Evolutionary conservation across 2,797 vertebrate genomes (phyloP), one percentile per base, ranked within the genome.

Genomic region (Capromys pilorides): DNA sequence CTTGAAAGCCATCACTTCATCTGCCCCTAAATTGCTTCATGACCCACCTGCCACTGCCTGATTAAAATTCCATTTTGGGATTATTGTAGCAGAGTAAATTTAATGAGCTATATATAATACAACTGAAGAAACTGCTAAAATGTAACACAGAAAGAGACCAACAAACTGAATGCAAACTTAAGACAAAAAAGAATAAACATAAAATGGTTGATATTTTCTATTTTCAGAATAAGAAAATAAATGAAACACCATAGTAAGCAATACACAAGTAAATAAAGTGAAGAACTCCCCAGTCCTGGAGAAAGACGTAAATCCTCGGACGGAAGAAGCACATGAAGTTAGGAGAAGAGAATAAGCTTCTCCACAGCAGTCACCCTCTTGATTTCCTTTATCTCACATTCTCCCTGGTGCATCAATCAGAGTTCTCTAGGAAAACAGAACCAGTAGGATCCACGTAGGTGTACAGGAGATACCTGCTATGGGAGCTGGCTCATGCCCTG

Each of bases 81-180:
- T 89, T 84, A 92, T 4, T 78, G 5, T 49, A 77, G 89, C 61
- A 78, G 64, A 86, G 57, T 83, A 96, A 73, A 82, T 33, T 82
- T 79, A 88, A 95, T 93, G 64, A 91, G 61, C 81, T 92, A 2
- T 39, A 3, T 61, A 41, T 31, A 88, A 69, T 10, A 41, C 36
- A 67, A 26, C 8, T 24, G 73, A 93, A 57, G 54, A 71, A 92
- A 71, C 61, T 78, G 75, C 3, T 61, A 73, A 67, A 81, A 73
- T 22, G 12, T 11, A 89, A n/a, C 16, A 41, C 54, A 66, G 28
- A 85, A 90, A 90, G 39, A 84, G n/a, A 77, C 51, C 49, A 28
- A 10, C 26, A 82, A 95, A 88, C 71, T 26, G 7, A 92, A 59
- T 67, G 7, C 6, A 84, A 80, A 26, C 64, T 67, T 49, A 39